A percentile compares a stretch with the other conserved stretches of the same genome.
Evolutionary conservation across 2,113 vertebrate genomes (phyloP).

Genomic region (Etia nguti): DNA sequence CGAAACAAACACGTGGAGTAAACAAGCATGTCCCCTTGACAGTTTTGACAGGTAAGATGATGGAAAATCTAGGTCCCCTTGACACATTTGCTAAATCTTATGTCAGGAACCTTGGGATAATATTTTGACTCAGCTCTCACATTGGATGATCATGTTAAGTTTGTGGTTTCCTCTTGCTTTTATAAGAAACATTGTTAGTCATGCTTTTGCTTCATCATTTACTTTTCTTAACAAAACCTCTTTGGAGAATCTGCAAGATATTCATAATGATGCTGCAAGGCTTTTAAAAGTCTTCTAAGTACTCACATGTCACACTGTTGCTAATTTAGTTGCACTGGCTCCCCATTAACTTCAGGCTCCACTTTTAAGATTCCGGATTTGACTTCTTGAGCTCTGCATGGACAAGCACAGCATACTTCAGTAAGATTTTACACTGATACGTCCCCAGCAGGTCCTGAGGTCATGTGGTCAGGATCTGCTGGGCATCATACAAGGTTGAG

Average conservation of each 20-base stretch:
- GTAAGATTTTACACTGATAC: background rate
- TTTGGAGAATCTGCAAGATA: background rate
- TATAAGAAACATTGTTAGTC: background rate
- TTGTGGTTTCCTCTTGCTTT: background rate
- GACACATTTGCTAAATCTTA: background rate
- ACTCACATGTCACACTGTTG: background rate
- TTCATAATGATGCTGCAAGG: background rate
- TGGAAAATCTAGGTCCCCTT: fast-evolving
- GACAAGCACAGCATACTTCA: background rate
- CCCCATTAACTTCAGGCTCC: background rate
- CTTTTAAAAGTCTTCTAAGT: background rate
- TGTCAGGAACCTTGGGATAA: background rate
- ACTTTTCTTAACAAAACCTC: background rate
- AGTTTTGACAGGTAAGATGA: background rate
- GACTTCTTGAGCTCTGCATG: background rate
- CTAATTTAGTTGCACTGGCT: background rate
- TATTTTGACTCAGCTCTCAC: background rate
- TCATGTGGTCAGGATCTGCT: background rate
- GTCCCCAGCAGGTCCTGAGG: background rate
- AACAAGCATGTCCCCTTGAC: background rate
- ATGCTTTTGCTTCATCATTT: background rate
- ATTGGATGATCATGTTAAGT: background rate
- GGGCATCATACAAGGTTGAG: background rate
- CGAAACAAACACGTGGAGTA: background rate
- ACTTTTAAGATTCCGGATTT: background rate